Evolutionary conservation across 1,140 invertebrate genomes (phyloP), one percentile per base, ranked within the genome.

Genomic region (Hermetia illucens): DNA sequence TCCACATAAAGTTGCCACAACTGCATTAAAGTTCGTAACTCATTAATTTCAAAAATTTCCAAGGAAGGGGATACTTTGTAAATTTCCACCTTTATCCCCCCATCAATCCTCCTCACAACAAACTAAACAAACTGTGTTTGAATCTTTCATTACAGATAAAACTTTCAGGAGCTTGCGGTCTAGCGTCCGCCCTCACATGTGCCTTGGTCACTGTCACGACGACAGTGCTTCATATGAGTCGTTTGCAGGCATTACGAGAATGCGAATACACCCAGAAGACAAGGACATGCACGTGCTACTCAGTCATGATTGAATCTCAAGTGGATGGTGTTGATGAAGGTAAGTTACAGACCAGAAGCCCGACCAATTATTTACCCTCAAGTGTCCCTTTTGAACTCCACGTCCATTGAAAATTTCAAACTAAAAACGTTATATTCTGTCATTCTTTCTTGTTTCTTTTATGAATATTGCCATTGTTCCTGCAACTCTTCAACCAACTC

Each of bases 161-260:
- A 65, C 69, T 88, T 21, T 83, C 81, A 27, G 84, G 84, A 4
- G 77, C 80, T 2, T 85, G 82, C 53, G 86, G 82, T 43, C 64
- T 89, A 16, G 75, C 85, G 3, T 87, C 82, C 47, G 83, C 84
- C 1, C 62, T 87, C 21, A 79, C 85, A 1, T 89, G 85, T 55
- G 81, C 88, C 10, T 65, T 88, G 31, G 84, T 91, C 27, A 90
- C 86, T 8, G 84, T 92, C 13, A 90, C 87, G 2, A 92, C 87
- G 0, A 90, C 85, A 0, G 84, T 90, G n/a, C 77, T 91, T 39
- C 87, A 92, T 57, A 89, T 92, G 85, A 88, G 86, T 49, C 70
- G 86, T 39, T 62, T 92, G 17, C 87, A 92, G 61, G 83, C 81
- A 0, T 58, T 91, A 16, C 70, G 80, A 43, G 82, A 89, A 55